Evolutionary conservation across 2,888 invertebrate species (phyloP).

Genomic region (Gibbula magus): DNA sequence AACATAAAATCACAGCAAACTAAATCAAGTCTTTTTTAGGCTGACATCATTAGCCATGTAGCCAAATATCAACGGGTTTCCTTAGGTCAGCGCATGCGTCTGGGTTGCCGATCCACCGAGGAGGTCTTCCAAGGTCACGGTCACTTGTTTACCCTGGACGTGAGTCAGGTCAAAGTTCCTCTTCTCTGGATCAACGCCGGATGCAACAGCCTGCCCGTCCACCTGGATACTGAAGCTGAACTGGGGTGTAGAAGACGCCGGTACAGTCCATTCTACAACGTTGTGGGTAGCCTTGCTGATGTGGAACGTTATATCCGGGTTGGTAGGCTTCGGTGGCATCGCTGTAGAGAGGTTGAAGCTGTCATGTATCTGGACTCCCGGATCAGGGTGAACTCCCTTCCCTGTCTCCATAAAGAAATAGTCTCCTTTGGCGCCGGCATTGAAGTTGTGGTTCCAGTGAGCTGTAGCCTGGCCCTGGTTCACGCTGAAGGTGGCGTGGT

Average conservation of each 20-base stretch:
- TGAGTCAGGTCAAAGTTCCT: not conserved
- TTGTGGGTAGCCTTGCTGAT: constrained; percentile 34
- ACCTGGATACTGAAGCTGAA: constrained; percentile 43
- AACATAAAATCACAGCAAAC: too few species aligned
- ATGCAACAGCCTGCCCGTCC: constrained; percentile 30
- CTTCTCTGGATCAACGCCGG: constrained; percentile 16
- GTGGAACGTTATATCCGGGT: constrained; percentile 40
- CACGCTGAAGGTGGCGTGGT: constrained; percentile 44
- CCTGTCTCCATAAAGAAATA: constrained; percentile 49
- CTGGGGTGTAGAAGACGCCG: constrained; percentile 46
- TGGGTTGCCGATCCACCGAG: not conserved
- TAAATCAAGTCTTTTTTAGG: too few species aligned
- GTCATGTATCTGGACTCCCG: constrained; percentile 33
- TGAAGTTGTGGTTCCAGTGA: constrained; percentile 43
- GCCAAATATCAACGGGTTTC: too few species aligned
- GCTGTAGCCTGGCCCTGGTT: constrained; percentile 40
- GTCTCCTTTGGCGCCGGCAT: constrained; percentile 37
- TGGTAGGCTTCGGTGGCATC: constrained; percentile 32
- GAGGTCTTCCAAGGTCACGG: not conserved
- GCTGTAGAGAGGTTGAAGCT: constrained; percentile 22
- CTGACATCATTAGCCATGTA: too few species aligned
- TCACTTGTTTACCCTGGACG: not conserved
- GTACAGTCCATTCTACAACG: constrained; percentile 45
- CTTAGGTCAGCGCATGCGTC: too few species aligned
- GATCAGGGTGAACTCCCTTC: constrained; percentile 42